Base-by-base conservation (phyloP, 2,888 invertebrate species). In the Fragum sueziense region DNA sequence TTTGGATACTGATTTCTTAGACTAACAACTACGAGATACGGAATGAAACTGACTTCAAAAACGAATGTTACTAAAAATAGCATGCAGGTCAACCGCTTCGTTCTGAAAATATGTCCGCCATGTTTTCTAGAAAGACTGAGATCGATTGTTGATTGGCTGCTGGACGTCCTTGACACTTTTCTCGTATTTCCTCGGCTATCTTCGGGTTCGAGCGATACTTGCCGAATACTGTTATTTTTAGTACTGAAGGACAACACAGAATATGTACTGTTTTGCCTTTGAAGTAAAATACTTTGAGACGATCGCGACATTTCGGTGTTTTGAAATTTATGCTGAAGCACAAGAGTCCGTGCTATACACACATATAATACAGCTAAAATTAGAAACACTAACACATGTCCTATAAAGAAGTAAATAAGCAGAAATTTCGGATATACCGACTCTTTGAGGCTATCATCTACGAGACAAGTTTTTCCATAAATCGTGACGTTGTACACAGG, bases 31-130 rank as follows among this genome's bases (percentile, higher is more conserved):
- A 77, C 79, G 34, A 82, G 65, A 72, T 82, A 82, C 22, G 82
- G 82, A 67, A 82, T 82, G 70, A 82, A 82, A 57, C 82, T 82
- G 17, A 79, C 79, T 75, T 82, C 82, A 62, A 82, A 82, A 22
- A 82, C 79, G 33, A 79, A 82, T 25, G 82, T 79, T 51, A 82
- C 79, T 22, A 82, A 59, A 54, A 82, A 82, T 34, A 82, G 47
- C 82, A 82, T 82, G 59, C 79, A 82, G 25, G 82, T 82, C 33
- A 82, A 65, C 51, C 82, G 47, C 47, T 72, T 79, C 1, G 79
- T 79, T 51, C 82, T 71, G 33, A 79, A 79, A 27, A 52, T 22
- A 65, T 82, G 82, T 57, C 82, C 82, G 65, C 82, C 82, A 75
- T 82, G 82, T 75, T 75, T 76, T 59, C 82, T 59, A 6, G 82